Evolutionary conservation across 2,797 vertebrate species (phyloP).

Genomic region (Borostomias antarcticus): DNA sequence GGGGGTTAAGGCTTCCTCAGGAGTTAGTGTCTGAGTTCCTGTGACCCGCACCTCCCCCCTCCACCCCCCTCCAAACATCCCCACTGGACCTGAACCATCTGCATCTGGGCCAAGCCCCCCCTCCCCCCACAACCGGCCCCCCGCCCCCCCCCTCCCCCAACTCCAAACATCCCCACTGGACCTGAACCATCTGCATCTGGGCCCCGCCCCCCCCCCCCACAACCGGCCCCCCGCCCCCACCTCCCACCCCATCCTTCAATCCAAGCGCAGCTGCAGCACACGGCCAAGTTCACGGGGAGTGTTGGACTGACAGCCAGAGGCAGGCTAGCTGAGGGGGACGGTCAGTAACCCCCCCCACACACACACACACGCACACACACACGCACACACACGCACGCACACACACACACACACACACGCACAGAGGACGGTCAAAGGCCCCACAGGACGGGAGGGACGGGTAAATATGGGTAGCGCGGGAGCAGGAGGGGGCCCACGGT

Average conservation of each 20-base stretch:
- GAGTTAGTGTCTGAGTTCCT: constrained; percentile 68
- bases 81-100: constrained; percentile 59
- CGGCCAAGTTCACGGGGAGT: constrained; percentile 75
- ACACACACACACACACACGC: constrained; percentile 29
- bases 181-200: constrained; percentile 79
- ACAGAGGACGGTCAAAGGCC: constrained; percentile 53
- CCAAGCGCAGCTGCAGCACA: constrained; percentile 74
- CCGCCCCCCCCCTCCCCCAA: constrained; percentile 57
- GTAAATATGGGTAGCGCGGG: constrained; percentile 73
- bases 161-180: constrained; percentile 76
- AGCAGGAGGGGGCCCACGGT: constrained; percentile 69
- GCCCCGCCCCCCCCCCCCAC: constrained; percentile 51
- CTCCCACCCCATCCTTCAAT: constrained; percentile 74
- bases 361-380: constrained; percentile 30
- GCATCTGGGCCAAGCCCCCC: constrained; percentile 69
- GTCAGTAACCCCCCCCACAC: constrained; percentile 55
- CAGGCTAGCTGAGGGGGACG: constrained; percentile 37
- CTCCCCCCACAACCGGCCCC: constrained; percentile 34
- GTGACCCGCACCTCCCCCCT: constrained; percentile 26
- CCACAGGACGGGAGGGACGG: constrained; percentile 74
- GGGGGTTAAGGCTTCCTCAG: constrained; percentile 67
- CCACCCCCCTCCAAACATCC: too few relatives aligned
- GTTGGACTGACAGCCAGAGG: constrained; percentile 57
- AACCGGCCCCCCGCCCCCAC: constrained; percentile 71
- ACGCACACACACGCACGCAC: constrained; percentile 31